Conservation (phyloP, 2,888 invertebrate genomes). For the Drosophila anomalata region DNA sequence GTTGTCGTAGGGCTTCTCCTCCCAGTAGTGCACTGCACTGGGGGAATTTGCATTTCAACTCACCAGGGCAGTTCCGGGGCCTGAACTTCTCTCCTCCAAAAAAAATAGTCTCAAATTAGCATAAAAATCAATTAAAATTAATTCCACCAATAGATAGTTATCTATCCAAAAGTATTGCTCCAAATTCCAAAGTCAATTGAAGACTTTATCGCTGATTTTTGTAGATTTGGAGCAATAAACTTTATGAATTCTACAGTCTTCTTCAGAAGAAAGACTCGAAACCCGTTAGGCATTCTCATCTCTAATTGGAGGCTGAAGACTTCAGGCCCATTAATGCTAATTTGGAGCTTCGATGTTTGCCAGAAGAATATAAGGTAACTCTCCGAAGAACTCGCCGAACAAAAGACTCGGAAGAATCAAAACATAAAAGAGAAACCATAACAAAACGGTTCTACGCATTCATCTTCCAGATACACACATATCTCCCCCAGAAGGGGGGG, state of each 20-base stretch:
- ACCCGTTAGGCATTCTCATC: slow-evolving; percentile 26
- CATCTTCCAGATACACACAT: neutral
- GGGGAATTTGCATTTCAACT: neutral
- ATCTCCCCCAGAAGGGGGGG: too few relatives aligned
- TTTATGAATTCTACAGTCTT: slow-evolving; percentile 27
- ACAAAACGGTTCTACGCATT: slow-evolving; percentile 18
- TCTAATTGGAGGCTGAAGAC: slow-evolving; percentile 38
- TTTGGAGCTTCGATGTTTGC: slow-evolving; percentile 37
- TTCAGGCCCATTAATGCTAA: slow-evolving; percentile 64
- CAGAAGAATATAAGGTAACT: neutral
- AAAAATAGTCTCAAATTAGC: slow-evolving; percentile 15
- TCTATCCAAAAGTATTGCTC: too few relatives aligned
- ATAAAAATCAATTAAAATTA: slow-evolving; percentile 32
- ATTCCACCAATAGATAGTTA: too few relatives aligned
- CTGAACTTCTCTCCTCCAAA: neutral
- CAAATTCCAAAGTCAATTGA: neutral
- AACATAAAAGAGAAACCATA: slow-evolving; percentile 10
- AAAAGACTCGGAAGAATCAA: neutral
- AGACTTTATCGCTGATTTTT: slow-evolving; percentile 30
- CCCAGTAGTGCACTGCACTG: neutral
- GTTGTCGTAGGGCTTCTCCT: slow-evolving; percentile 39
- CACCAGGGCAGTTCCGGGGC: neutral
- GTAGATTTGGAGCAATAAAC: slow-evolving; percentile 51
- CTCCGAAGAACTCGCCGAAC: neutral
- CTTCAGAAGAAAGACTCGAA: neutral